Conservation (phyloP, 2,113 vertebrate species). For the Corythornis madagascariensis region DNA sequence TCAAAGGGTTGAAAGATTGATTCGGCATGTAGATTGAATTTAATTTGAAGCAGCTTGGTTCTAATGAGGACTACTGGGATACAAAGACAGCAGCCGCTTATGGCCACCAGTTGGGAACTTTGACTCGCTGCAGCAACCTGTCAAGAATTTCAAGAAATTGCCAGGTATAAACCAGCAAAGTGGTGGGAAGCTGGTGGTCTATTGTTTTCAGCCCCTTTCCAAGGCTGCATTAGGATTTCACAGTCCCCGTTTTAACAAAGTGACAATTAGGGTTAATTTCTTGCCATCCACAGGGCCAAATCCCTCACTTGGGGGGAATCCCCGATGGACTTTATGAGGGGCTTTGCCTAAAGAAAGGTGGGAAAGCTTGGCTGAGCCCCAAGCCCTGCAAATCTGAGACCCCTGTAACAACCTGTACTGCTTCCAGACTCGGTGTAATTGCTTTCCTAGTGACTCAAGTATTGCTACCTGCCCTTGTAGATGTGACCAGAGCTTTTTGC, state of each 20-base stretch:
- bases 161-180: neutral
- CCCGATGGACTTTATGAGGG: neutral
- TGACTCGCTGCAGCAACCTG: constrained; percentile 33
- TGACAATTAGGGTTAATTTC: constrained; percentile 35
- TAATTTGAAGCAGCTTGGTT: constrained; percentile 85
- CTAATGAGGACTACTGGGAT: constrained; percentile 79
- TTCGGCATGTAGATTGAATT: constrained; percentile 78
- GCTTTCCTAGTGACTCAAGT: neutral
- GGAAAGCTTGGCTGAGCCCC: neutral
- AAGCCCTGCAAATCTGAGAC: neutral
- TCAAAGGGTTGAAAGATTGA: constrained; percentile 83
- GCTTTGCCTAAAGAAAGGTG: neutral
- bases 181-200: neutral
- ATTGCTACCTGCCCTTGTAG: neutral
- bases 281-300: neutral
- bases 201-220: neutral
- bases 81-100: constrained; percentile 52
- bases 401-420: neutral
- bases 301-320: neutral
- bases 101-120: constrained; percentile 60
- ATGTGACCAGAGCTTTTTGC: neutral
- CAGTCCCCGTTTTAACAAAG: neutral
- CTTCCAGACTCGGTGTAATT: neutral
- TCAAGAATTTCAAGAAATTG: constrained; percentile 44
- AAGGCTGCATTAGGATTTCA: neutral